Percentiles rank a stretch among this genome's conserved stretches.
phyloP scores from a whole-genome alignment of 2,888 invertebrate species.

The Zonitis immaculata region DNA sequence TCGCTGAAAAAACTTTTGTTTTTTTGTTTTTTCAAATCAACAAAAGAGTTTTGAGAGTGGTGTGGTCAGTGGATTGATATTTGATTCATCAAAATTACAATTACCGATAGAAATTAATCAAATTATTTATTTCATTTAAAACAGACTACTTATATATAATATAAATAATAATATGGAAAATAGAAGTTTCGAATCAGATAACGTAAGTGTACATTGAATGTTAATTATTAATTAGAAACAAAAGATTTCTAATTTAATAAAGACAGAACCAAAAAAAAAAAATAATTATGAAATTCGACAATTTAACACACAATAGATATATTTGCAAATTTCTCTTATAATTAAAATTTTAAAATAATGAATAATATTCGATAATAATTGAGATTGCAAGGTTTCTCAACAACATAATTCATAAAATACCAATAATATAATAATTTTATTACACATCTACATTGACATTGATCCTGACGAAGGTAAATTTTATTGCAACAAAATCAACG shows the following conservation, averaged over 20 bases:
- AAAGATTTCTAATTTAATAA: too few species aligned
- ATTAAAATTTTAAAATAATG: not conserved
- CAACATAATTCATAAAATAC: conserved; percentile 6
- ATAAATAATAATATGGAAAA: conserved; percentile 35
- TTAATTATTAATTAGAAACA: not conserved
- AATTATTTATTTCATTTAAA: too few species aligned
- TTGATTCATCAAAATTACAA: conserved; percentile 29
- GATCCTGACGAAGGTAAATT: conserved; percentile 18
- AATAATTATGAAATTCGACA: conserved; percentile 2
- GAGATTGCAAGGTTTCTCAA: conserved; percentile 2
- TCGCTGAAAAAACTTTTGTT: not conserved
- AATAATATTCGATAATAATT: conserved; percentile 1
- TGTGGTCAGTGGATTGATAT: conserved; percentile 46
- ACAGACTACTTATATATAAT: too few species aligned
- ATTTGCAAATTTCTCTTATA: not conserved
- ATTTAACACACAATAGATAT: not conserved
- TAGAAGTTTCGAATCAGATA: conserved; percentile 44
- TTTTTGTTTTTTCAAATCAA: not conserved
- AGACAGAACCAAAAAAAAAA: too few species aligned
- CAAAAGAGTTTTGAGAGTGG: conserved; percentile 45
- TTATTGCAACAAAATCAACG: not conserved
- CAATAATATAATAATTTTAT: conserved; percentile 13
- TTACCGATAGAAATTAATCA: too few species aligned
- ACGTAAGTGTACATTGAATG: conserved; percentile 36
- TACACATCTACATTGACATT: conserved; percentile 25